Conservation (phyloP, 2,888 invertebrate genomes). For the Eupithecia exiguata region DNA sequence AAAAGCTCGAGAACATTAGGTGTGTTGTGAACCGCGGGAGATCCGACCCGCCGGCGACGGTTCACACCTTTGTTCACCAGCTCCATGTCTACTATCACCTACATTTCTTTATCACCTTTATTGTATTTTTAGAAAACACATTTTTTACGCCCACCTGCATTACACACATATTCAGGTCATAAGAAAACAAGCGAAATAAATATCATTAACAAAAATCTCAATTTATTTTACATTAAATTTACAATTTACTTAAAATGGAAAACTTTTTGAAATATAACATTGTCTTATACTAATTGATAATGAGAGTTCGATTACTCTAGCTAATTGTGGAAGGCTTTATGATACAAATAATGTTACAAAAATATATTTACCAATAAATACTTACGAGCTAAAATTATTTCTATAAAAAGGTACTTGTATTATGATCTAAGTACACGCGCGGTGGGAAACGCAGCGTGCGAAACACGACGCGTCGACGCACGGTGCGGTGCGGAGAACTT, state of each 20-base stretch:
- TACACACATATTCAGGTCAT: constrained; percentile 19
- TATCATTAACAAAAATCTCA: constrained; percentile 80
- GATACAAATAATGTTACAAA: constrained; percentile 62
- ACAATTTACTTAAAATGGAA: constrained; percentile 70
- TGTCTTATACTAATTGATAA: constrained; percentile 65
- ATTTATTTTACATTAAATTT: constrained; percentile 83
- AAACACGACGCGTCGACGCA: constrained; percentile 54
- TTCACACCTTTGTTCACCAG: constrained; percentile 75
- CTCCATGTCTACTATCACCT: constrained; percentile 62
- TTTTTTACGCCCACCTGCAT: constrained; percentile 1
- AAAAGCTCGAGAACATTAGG: constrained; percentile 58
- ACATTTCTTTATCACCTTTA: constrained; percentile 38
- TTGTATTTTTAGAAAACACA: constrained; percentile 52
- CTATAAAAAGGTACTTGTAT: constrained; percentile 79
- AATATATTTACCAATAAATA: constrained; percentile 77
- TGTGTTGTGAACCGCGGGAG: constrained; percentile 58
- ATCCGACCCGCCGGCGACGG: constrained; percentile 57
- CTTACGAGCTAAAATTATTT: constrained; percentile 70
- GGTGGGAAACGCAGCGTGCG: constrained; percentile 69
- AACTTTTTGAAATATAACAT: constrained; percentile 78
- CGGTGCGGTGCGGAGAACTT: constrained; percentile 26
- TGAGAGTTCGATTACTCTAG: constrained; percentile 48
- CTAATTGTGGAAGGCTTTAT: constrained; percentile 65
- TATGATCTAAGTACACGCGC: constrained; percentile 66
- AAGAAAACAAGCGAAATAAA: constrained; percentile 47